Percentiles rank a stretch among this genome's conserved stretches.
Conservation (phyloP, 2,113 vertebrate genomes). For the Sus scrofa region DNA sequence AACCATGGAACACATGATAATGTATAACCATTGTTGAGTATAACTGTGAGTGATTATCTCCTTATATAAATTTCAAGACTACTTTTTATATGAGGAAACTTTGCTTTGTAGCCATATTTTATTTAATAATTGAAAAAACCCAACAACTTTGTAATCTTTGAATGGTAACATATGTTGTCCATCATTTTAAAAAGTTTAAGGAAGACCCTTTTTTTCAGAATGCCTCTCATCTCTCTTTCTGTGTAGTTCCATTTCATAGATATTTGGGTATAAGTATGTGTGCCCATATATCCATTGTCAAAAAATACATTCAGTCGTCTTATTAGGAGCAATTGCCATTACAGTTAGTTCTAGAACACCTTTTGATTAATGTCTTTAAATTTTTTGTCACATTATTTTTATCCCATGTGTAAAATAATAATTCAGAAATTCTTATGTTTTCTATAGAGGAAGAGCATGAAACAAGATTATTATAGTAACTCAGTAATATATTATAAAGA, state of each 20-base stretch:
- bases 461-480: conserved; percentile 82
- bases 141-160: not conserved
- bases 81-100: not conserved
- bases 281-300: not conserved
- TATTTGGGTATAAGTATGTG: not conserved
- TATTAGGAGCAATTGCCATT: not conserved
- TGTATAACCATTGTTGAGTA: not conserved
- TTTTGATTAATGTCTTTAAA: conserved; percentile 45
- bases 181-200: not conserved
- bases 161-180: not conserved
- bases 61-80: not conserved
- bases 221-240: not conserved
- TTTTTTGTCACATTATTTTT: conserved; percentile 67
- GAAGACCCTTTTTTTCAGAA: not conserved
- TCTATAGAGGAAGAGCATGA: conserved; percentile 57
- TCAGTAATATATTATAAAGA: conserved; percentile 82
- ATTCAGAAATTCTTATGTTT: conserved; percentile 72
- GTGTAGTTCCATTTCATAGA: not conserved
- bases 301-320: not conserved
- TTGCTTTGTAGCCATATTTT: not conserved
- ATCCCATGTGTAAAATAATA: conserved; percentile 72
- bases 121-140: not conserved
- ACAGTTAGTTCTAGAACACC: not conserved
- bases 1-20: not conserved
- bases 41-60: not conserved